Evolutionary conservation across 2,797 vertebrate species (phyloP).

Genomic region (Buceros bicornis): DNA sequence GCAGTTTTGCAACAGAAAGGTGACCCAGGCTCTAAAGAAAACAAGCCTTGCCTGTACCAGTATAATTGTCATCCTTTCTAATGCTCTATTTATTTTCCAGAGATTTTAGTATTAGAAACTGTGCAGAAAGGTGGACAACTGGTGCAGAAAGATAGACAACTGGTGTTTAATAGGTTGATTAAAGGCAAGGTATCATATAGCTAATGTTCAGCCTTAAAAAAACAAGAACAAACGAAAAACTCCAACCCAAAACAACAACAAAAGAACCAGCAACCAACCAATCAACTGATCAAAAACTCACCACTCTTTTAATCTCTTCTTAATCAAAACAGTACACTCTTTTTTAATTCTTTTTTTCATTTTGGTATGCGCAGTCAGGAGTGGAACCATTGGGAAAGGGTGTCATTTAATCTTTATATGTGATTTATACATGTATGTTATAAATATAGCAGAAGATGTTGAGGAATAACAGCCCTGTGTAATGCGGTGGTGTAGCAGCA

Average conservation of each 20-base stretch:
- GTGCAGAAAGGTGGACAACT: background rate
- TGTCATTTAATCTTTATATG: background rate
- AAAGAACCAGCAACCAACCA: background rate
- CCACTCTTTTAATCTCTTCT: background rate
- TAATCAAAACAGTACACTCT: background rate
- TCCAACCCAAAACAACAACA: fast-evolving
- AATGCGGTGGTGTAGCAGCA: background rate
- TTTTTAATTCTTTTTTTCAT: background rate
- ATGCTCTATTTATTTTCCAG: background rate
- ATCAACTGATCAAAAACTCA: fast-evolving
- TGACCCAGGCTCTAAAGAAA: background rate
- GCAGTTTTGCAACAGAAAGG: background rate
- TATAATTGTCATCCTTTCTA: background rate
- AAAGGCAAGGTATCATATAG: background rate
- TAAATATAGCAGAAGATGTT: background rate
- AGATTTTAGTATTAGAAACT: background rate
- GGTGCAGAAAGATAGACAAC: background rate
- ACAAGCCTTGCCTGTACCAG: background rate
- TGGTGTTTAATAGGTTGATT: background rate
- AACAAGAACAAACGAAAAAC: fast-evolving
- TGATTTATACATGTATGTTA: background rate
- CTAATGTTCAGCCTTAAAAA: background rate
- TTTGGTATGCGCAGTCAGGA: background rate
- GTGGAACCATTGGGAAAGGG: background rate
- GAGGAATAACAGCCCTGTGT: background rate